Base-by-base conservation (phyloP, 1,140 invertebrate genomes). In the Drosophila dunni region DNA sequence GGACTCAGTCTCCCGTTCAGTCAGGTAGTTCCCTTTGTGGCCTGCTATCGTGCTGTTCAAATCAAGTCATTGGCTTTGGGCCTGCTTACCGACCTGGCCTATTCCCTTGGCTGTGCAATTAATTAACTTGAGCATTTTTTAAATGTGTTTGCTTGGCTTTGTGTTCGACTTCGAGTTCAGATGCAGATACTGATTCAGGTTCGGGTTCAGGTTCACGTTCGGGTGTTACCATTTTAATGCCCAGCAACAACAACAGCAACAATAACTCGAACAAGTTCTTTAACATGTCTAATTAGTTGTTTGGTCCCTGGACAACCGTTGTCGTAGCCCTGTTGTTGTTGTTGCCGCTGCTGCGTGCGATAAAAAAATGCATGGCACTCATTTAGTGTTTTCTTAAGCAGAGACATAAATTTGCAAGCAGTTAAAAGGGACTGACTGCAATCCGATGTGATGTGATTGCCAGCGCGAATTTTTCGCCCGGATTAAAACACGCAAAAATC, bases 231-330 rank as follows among this genome's bases (percentile, higher is more conserved):
- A 86, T 86, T 86, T 86, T 77, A 86, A 83, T 86, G 83, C 68
- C 79, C 64, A 67, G 11, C 51, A 57, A 56, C 63, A 65, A 68
- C 64, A 74, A 56, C 60, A 79, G 63, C 79, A 51, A 58, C 53
- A 69, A 83, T 67, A 69, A 64, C 40, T 51, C 44, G 70, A 89
- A 89, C 85, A 89, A 84, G 85, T 89, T 89, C 84, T 81, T 89
- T 89, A 89, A 89, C 84, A 89, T 89, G 84, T 89, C 84, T 89
- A 89, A 89, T 89, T 89, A 89, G 84, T 89, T 89, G 84, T 89
- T 29, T 84, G 84, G 64, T 67, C 40, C 56, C 62, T 65, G 51
- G 7, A 17, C 61, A 33, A 10, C n/a, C 45, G 46, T 61, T 60
- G 68, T 48, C 34, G 40, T n/a, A 38, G 4, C 20, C 42, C 38